phyloP scores from a whole-genome alignment of 2,888 invertebrate species.

The Acanthosepion pharaonis region DNA sequence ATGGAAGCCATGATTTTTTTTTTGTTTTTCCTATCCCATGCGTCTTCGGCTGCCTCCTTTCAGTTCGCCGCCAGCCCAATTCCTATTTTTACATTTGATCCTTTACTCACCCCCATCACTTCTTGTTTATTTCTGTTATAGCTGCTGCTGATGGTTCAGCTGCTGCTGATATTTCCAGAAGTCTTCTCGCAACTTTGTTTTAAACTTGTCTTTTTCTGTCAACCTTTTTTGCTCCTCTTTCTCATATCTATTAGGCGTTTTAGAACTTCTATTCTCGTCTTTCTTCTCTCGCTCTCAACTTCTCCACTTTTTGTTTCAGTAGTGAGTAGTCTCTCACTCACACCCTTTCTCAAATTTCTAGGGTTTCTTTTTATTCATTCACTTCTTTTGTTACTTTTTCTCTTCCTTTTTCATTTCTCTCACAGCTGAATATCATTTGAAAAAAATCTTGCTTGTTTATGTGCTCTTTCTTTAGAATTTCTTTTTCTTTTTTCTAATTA shows the following conservation, averaged over 20 bases:
- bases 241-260: neutral
- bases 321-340: neutral
- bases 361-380: too few relatives aligned
- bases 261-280: neutral
- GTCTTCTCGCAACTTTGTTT: neutral
- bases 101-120: neutral
- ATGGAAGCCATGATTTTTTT: conserved; percentile 35
- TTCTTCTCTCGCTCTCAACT: neutral
- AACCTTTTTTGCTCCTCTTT: neutral
- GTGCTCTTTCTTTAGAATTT: neutral
- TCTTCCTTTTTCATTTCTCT: too few relatives aligned
- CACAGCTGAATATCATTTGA: neutral
- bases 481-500: neutral
- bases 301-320: neutral
- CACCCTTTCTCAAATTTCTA: too few relatives aligned
- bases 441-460: too few relatives aligned
- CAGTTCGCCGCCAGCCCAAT: conserved; percentile 9
- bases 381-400: too few relatives aligned
- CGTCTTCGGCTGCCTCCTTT: neutral
- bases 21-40: conserved; percentile 36
- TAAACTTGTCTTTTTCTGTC: conserved; percentile 39
- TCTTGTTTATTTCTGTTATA: neutral
- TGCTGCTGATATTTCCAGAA: neutral
- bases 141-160: neutral
- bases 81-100: conserved; percentile 33